Conservation (phyloP, 2,113 vertebrate genomes). For the Eira barbara region DNA sequence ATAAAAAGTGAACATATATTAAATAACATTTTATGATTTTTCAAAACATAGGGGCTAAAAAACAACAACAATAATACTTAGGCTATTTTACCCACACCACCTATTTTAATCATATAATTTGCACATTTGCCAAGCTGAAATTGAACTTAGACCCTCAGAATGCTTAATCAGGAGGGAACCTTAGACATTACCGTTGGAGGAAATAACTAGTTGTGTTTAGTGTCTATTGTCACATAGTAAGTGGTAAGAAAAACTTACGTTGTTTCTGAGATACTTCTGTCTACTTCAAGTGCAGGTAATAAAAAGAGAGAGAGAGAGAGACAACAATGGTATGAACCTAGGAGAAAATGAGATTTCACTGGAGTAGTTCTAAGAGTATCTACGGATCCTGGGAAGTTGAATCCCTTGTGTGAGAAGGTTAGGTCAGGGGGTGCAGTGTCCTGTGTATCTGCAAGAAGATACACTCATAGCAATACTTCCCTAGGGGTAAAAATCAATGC, state of each 20-base stretch:
- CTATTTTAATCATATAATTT: conserved; percentile 18
- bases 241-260: background rate
- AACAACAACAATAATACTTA: background rate
- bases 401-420: background rate
- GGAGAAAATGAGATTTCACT: background rate
- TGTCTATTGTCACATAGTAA: background rate
- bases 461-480: background rate
- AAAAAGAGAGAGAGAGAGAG: background rate
- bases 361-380: background rate
- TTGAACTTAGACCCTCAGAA: background rate
- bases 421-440: background rate
- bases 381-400: background rate
- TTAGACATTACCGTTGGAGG: background rate
- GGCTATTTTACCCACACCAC: background rate
- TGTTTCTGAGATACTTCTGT: background rate
- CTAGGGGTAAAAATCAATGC: background rate
- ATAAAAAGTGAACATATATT: background rate
- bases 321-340: background rate
- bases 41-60: background rate
- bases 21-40: background rate
- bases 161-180: background rate
- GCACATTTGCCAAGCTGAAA: background rate
- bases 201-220: background rate
- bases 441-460: background rate
- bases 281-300: background rate